These are phyloP conservation scores for Cyprinodon diabolis DNA, from an alignment of 2,797 vertebrate genomes.

Conservation along the genomic window DNA sequence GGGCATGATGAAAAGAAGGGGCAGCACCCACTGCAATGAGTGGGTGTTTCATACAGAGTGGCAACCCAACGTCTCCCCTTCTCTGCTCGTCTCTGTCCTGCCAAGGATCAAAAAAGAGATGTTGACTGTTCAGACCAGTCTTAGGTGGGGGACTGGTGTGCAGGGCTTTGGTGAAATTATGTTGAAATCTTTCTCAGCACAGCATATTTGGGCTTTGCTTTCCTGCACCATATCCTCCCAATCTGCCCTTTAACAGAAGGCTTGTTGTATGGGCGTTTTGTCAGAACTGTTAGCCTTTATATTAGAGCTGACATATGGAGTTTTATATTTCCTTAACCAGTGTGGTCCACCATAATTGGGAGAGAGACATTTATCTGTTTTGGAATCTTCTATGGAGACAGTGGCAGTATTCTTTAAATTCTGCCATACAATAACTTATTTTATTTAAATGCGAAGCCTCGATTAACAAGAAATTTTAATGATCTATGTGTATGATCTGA, in stretches of 20 bases:
- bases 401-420: constrained; percentile 57
- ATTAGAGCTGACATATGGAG: constrained; percentile 64
- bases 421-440: constrained; percentile 54
- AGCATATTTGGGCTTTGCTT: constrained; percentile 52
- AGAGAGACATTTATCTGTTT: constrained; percentile 71
- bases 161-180: constrained; percentile 68
- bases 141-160: constrained; percentile 33
- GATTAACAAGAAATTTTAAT: constrained; percentile 50
- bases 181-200: constrained; percentile 56
- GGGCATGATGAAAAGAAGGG: constrained; percentile 73
- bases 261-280: constrained; percentile 60
- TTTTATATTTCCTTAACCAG: constrained; percentile 65
- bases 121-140: constrained; percentile 58
- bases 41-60: constrained; percentile 67
- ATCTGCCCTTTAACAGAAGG: constrained; percentile 72
- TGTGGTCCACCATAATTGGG: constrained; percentile 54
- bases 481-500: constrained; percentile 28
- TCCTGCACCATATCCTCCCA: constrained; percentile 67
- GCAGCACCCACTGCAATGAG: constrained; percentile 52
- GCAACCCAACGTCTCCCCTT: constrained; percentile 46
- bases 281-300: constrained; percentile 58
- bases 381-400: constrained; percentile 67
- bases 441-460: constrained; percentile 46
- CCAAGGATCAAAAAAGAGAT: constrained; percentile 63
- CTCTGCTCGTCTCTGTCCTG: constrained; percentile 49